phyloP scores from a whole-genome alignment of 2,113 vertebrate species.

The Megalops atlanticus region DNA sequence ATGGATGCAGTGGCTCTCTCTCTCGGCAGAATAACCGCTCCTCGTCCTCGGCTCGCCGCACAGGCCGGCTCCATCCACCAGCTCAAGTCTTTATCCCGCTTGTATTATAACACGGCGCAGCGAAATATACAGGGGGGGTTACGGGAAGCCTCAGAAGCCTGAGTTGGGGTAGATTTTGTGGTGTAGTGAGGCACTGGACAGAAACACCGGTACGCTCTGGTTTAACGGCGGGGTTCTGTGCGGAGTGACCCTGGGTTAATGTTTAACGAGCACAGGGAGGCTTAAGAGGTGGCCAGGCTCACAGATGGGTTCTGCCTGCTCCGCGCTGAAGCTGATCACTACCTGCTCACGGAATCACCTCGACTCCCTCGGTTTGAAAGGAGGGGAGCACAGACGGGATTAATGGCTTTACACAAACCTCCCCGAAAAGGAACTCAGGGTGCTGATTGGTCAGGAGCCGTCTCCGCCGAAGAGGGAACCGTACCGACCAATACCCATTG shows the following conservation, averaged over 20 bases:
- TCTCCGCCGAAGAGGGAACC: background rate
- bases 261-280: background rate
- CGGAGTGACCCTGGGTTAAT: background rate
- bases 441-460: background rate
- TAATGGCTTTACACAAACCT: background rate
- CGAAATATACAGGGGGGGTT: background rate
- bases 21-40: background rate
- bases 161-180: background rate
- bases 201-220: background rate
- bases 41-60: background rate
- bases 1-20: background rate
- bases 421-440: background rate
- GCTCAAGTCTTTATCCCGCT: background rate
- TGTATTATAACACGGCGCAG: background rate
- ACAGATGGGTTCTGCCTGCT: background rate
- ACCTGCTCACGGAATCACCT: background rate
- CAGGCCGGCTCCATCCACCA: background rate
- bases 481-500: background rate
- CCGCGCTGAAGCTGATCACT: background rate
- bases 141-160: background rate
- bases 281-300: background rate
- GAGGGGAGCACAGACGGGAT: background rate
- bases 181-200: background rate
- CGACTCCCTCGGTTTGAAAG: background rate
- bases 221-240: background rate